Conservation (phyloP, 2,113 vertebrate species). For the Helogale parvula region DNA sequence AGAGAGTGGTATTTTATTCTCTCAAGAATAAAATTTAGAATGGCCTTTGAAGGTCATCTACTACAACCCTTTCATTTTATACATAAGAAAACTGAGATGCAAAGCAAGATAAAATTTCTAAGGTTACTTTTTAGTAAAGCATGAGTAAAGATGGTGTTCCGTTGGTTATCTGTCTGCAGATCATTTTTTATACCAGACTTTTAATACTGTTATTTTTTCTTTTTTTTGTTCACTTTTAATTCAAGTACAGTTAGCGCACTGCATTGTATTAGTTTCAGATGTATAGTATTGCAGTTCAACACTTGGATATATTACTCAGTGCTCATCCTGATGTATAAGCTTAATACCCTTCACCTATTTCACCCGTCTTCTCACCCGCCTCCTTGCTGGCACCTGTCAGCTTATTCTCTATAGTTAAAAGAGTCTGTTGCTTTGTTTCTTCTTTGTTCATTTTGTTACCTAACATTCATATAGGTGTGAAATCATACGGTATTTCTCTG, state of each 20-base stretch:
- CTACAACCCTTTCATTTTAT: not conserved
- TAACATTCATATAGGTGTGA: not conserved
- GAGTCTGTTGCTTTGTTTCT: not conserved
- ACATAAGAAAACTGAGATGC: not conserved
- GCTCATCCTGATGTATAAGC: not conserved
- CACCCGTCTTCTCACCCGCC: not conserved
- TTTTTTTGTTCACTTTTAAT: not conserved
- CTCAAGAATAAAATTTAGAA: not conserved
- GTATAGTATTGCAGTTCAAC: not conserved
- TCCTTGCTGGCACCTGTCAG: not conserved
- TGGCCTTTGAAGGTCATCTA: not conserved
- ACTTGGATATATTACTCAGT: not conserved
- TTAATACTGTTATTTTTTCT: not conserved
- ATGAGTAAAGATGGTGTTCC: not conserved
- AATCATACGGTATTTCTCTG: not conserved
- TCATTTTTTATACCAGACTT: not conserved
- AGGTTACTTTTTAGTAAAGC: not conserved
- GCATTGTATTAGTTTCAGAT: not conserved
- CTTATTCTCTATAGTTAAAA: not conserved
- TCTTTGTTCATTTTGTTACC: not conserved
- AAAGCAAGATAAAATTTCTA: not conserved
- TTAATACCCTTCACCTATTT: not conserved
- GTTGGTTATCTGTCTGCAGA: not conserved
- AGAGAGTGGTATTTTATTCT: not conserved
- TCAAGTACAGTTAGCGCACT: not conserved